phyloP scores from a whole-genome alignment of 2,888 invertebrate species.

The Latheticus oryzae region DNA sequence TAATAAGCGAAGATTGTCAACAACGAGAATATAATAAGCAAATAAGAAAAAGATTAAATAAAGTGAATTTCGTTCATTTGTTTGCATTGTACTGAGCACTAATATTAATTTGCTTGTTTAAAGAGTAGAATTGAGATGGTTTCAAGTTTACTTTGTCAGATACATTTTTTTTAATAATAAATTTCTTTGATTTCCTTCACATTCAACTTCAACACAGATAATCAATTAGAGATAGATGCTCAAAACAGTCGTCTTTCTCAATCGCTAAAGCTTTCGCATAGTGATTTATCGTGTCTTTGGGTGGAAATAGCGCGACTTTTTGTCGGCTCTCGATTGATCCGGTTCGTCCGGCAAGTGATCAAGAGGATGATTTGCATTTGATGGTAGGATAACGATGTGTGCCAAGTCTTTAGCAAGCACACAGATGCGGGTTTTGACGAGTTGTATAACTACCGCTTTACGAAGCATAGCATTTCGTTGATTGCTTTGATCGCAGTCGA shows the following conservation, averaged over 20 bases:
- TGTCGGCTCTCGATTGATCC: constrained; percentile 13
- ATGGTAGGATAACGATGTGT: constrained; percentile 41
- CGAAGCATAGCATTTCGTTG: constrained; percentile 26
- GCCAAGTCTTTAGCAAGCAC: constrained; percentile 17
- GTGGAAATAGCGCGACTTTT: constrained; percentile 7
- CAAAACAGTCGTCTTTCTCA: constrained; percentile 3
- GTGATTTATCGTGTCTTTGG: constrained; percentile 22
- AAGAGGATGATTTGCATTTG: constrained; percentile 41
- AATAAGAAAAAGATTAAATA: too few species aligned
- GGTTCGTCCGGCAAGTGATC: constrained; percentile 31
- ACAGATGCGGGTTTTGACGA: constrained; percentile 32
- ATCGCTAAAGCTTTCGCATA: constrained; percentile 7
- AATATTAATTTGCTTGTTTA: too few species aligned
- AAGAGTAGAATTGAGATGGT: too few species aligned
- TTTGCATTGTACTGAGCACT: too few species aligned
- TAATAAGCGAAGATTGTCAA: too few species aligned
- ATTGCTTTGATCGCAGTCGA: constrained; percentile 24
- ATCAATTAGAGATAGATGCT: constrained; percentile 27
- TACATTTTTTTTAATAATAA: too few species aligned
- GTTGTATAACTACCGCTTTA: constrained; percentile 15
- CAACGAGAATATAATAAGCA: too few species aligned
- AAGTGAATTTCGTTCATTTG: too few species aligned
- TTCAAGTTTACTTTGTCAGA: too few species aligned
- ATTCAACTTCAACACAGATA: constrained; percentile 12
- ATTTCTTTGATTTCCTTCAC: too few species aligned